Percentiles rank a stretch among this genome's conserved stretches.
These are phyloP conservation scores for Chrysina gloriosa DNA, from an alignment of 2,888 invertebrate genomes.

Conservation along the genomic window DNA sequence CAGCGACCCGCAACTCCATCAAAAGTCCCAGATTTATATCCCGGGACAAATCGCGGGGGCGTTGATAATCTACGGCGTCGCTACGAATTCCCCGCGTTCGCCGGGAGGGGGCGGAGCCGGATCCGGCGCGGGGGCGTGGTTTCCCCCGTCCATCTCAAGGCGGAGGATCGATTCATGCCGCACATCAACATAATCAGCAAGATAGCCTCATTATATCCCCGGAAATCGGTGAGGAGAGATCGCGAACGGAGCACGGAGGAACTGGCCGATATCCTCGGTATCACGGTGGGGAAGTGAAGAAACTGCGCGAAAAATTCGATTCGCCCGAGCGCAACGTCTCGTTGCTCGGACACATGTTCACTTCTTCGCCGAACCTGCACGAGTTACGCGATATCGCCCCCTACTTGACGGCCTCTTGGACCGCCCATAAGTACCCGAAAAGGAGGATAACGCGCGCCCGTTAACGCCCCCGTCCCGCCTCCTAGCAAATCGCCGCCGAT, in stretches of 20 bases:
- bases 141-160: slow-evolving; percentile 75
- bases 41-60: slow-evolving; percentile 67
- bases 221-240: slow-evolving; percentile 57
- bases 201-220: slow-evolving; percentile 71
- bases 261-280: slow-evolving; percentile 60
- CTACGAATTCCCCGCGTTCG: slow-evolving; percentile 68
- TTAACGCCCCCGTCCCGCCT: slow-evolving; percentile 68
- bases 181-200: slow-evolving; percentile 92
- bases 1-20: slow-evolving; percentile 83
- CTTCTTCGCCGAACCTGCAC: slow-evolving; percentile 82
- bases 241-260: slow-evolving; percentile 57
- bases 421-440: slow-evolving; percentile 83
- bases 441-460: slow-evolving; percentile 75
- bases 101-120: slow-evolving; percentile 66
- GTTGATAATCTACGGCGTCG: slow-evolving; percentile 72
- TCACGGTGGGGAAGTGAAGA: slow-evolving; percentile 76
- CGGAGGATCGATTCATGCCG: slow-evolving; percentile 84
- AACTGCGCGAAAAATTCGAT: slow-evolving; percentile 79
- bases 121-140: slow-evolving; percentile 65
- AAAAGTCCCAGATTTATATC: slow-evolving; percentile 66
- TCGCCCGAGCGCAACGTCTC: slow-evolving; percentile 69
- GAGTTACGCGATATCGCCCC: slow-evolving; percentile 83
- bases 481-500: slow-evolving; percentile 40
- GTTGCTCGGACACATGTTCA: slow-evolving; percentile 81
- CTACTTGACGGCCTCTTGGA: slow-evolving; percentile 83